Base-by-base conservation (phyloP, 2,888 invertebrate genomes). In the Drosophila borborema region DNA sequence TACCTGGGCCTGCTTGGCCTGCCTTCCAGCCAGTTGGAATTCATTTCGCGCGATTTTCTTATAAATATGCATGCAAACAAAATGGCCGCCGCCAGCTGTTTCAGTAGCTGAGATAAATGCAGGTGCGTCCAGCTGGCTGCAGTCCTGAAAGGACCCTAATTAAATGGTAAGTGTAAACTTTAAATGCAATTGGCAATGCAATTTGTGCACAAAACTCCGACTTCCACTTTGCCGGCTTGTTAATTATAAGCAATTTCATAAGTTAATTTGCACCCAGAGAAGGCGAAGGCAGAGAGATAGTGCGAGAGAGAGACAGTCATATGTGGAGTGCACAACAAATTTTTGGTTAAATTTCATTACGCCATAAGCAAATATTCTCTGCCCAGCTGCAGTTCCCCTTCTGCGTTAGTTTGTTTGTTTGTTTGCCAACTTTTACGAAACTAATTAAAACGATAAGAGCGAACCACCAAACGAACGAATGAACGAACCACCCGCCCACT, bases 21-120 rank as follows among this genome's bases (percentile, higher is more conserved):
- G 23, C 63, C 73, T 64, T 49, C 55, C 56, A 48, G 55, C 53
- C 56, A 63, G 71, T 58, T 73, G 85, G 80, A 81, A 80, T 87
- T 74, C 69, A 75, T 72, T 79, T 78, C 64, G 74, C 64, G 71
- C 69, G 64, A 20, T 76, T 74, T 80, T 76, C 80, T 86, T 89
- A 88, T 90, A 83, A 88, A 88, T 88, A 88, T 88, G 89, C 90
- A 90, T 89, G 84, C 85, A 81, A 82, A 87, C 66, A 72, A 70
- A 74, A 72, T 49, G 54, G 46, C 51, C 49, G 46, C 51, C 49
- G 41, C 62, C 77, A 72, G 62, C 64, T 68, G 60, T 54, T 2
- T 31, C 16, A 40, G 49, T 9, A 59, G 62, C 61, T 45, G 49
- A 80, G 80, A 80, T 79, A 80, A 76, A 77, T 69, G 68, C 34